A percentile compares a stretch with the other conserved stretches of the same genome.
These are phyloP conservation scores for Trissolcus japonicus DNA, from an alignment of 2,888 invertebrate genomes.

Conservation along the genomic window DNA sequence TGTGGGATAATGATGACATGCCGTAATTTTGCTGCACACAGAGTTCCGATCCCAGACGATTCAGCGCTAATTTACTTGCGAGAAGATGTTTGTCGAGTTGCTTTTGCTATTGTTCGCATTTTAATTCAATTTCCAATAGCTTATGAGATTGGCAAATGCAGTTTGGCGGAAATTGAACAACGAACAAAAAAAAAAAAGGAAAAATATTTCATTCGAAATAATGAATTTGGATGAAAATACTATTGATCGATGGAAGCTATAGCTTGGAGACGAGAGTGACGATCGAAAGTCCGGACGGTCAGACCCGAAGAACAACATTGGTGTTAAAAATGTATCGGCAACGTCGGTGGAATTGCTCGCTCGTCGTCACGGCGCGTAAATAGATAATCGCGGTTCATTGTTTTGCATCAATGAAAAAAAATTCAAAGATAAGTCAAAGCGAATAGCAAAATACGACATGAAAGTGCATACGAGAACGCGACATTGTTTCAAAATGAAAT, in stretches of 20 bases:
- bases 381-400: constrained; percentile 53
- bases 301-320: constrained; percentile 37
- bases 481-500: constrained; percentile 52
- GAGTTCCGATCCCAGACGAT: constrained; percentile 34
- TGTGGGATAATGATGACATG: constrained; percentile 47
- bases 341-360: constrained; percentile 36
- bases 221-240: no score
- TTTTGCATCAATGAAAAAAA: constrained; percentile 51
- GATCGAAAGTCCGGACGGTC: constrained; percentile 5
- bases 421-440: constrained; percentile 48
- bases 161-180: not conserved
- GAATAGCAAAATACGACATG: constrained; percentile 45
- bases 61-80: constrained; percentile 36
- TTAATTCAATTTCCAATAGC: constrained; percentile 17
- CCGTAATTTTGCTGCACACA: constrained; percentile 39
- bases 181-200: not conserved
- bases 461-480: constrained; percentile 48
- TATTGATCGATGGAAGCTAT: not conserved
- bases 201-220: no score
- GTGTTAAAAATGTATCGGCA: constrained; percentile 39
- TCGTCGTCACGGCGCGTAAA: constrained; percentile 42
- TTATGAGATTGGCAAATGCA: not conserved
- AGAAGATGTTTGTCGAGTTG: constrained; percentile 1
- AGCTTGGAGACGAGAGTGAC: constrained; percentile 6
- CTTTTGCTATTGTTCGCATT: constrained; percentile 10